phyloP scores from a whole-genome alignment of 2,888 invertebrate species.

The Abrostola triplasia region DNA sequence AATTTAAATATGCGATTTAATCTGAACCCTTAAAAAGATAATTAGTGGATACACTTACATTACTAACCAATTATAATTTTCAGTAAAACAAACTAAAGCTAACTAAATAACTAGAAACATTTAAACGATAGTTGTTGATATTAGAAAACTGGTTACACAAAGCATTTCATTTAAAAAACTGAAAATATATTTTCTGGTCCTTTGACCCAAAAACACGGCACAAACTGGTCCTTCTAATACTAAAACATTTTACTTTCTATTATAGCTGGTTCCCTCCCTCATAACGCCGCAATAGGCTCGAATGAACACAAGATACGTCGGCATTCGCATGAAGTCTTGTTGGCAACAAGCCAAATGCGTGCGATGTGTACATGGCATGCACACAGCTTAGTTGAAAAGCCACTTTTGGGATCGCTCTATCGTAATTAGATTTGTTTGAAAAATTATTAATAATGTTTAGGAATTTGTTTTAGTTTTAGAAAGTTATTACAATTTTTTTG shows the following conservation, averaged over 20 bases:
- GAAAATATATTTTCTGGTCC: too few species aligned
- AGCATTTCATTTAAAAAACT: too few species aligned
- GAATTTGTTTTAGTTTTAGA: neutral
- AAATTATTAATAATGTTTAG: neutral
- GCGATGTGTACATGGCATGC: constrained; percentile 37
- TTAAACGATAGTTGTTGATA: too few species aligned
- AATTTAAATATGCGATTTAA: too few species aligned
- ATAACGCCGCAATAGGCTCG: constrained; percentile 49
- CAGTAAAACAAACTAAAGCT: too few species aligned
- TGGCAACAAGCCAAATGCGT: constrained; percentile 57
- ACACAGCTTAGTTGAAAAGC: constrained; percentile 44
- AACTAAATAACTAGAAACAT: too few species aligned
- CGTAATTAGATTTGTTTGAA: constrained; percentile 37
- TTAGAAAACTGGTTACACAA: too few species aligned
- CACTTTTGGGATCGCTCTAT: constrained; percentile 32
- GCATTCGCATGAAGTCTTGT: constrained; percentile 51
- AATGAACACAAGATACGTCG: constrained; percentile 61
- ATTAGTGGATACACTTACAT: too few species aligned
- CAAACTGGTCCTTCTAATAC: neutral
- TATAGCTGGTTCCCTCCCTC: constrained; percentile 42
- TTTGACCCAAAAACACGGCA: neutral
- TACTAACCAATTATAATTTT: too few species aligned
- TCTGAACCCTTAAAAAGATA: too few species aligned
- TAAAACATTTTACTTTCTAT: neutral
- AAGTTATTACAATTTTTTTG: neutral